phyloP scores from a whole-genome alignment of 2,113 vertebrate species.

The Calidris pygmaea region DNA sequence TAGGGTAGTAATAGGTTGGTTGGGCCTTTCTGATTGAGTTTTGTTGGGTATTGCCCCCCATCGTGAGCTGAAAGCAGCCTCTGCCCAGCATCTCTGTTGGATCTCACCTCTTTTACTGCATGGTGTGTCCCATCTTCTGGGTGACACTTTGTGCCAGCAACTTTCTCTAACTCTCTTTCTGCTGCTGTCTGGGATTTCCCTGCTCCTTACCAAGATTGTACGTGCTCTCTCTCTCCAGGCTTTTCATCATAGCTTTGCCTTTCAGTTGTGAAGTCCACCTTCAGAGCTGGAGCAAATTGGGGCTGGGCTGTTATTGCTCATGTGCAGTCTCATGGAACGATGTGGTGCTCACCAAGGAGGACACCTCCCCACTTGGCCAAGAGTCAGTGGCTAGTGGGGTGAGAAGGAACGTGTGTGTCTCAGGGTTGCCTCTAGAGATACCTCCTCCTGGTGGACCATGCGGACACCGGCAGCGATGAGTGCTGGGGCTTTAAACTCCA shows the following conservation, averaged over 20 bases:
- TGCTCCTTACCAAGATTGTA: not conserved
- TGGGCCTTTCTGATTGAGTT: not conserved
- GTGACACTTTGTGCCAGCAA: not conserved
- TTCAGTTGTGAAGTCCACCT: accelerated
- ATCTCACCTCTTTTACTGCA: accelerated
- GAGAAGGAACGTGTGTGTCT: not conserved
- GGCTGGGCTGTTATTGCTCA: not conserved
- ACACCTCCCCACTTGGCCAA: not conserved
- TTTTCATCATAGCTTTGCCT: accelerated
- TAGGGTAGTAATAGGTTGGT: not conserved
- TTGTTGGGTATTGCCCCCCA: not conserved
- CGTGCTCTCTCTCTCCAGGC: accelerated
- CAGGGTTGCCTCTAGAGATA: not conserved
- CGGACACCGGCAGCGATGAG: no score
- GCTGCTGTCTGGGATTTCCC: not conserved
- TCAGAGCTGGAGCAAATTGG: not conserved
- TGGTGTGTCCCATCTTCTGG: not conserved
- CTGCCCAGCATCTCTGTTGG: not conserved
- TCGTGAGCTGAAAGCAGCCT: not conserved
- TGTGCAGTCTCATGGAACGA: accelerated
- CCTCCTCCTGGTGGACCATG: not conserved
- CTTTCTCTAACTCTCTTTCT: not conserved
- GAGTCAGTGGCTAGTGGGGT: not conserved
- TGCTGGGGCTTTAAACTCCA: no score
- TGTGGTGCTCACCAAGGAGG: not conserved